Base-by-base conservation (phyloP, 1,140 invertebrate species). In the Tribolium castaneum region DNA sequence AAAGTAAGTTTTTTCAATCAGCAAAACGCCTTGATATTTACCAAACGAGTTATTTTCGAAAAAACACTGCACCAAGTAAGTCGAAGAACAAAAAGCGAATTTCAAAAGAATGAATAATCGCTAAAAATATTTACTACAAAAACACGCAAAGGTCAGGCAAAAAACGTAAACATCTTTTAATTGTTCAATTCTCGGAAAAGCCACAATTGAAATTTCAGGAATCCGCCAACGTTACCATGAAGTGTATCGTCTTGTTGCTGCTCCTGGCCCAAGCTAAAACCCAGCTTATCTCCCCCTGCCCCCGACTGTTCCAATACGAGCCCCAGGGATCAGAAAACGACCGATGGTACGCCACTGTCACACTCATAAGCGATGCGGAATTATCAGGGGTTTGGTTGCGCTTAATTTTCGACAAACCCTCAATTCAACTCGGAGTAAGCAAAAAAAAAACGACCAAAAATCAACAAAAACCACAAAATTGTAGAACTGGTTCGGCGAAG, bases 401-500 rank as follows among this genome's bases (percentile, higher is more conserved):
- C 0, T 10, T 83, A 0, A 52, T 78, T n/a, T 80, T 83, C 7
- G 81, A 83, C 49, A 59, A 50, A 34, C 79, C 81, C 0, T 80
- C 80, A 10, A 30, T 80, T 6, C 82, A 82, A 78, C 62, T 83
- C 13, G 81, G 81, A 71, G 82, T 83, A 80, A 81, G 77, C 9
- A 22, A 66, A n/a, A 7, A n/a, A 62, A 59, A 71, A 45, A 14
- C 19, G 6, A 30, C 25, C 6, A 4, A 30, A 25, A 30, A 30
- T 30, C 25, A 6, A 4, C 3, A 30, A 30, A 6, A 59, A 25
- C 9, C 6, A 12, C 4, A 56, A 2, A 45, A 19, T 82, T 85
- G 2, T 59, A 87, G 86, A 87, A 87, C 51, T 87, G 85, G 85
- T 87, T 87, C 73, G 86, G 86, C 6, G 83, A 86, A 76, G 82